Evolutionary conservation across 2,888 invertebrate genomes (phyloP).

Genomic region (Carabus problematicus): DNA sequence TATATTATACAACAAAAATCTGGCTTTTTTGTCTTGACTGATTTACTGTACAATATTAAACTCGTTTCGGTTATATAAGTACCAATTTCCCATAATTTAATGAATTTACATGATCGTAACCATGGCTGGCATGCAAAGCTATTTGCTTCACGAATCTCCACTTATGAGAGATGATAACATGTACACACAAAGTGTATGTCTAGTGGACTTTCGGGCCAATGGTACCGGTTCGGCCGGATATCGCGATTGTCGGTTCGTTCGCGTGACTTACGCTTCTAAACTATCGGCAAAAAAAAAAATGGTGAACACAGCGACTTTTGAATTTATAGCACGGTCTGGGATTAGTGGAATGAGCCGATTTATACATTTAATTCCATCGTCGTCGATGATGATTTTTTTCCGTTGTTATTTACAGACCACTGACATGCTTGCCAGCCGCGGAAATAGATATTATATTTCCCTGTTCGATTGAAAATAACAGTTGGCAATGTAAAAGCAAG

Average conservation of each 20-base stretch:
- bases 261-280: constrained; percentile 36
- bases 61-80: no score
- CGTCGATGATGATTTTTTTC: background rate
- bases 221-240: background rate
- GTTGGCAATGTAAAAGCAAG: no score
- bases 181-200: background rate
- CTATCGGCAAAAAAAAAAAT: constrained; percentile 41
- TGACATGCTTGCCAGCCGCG: background rate
- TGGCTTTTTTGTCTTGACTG: no score
- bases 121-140: background rate
- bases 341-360: constrained; percentile 30
- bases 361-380: constrained; percentile 23
- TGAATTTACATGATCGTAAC: background rate
- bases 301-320: constrained; percentile 26
- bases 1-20: no score
- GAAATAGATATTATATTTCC: constrained; percentile 2
- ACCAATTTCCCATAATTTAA: background rate
- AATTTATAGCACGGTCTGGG: constrained; percentile 19
- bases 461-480: no score
- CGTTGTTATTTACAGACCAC: background rate
- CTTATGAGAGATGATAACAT: background rate
- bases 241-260: background rate
- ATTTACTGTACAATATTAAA: no score
- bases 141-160: background rate
- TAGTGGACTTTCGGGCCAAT: background rate